Evolutionary conservation across 2,113 vertebrate species (phyloP), one percentile per base, ranked within the genome.

Genomic region (Alaudala cheleensis): DNA sequence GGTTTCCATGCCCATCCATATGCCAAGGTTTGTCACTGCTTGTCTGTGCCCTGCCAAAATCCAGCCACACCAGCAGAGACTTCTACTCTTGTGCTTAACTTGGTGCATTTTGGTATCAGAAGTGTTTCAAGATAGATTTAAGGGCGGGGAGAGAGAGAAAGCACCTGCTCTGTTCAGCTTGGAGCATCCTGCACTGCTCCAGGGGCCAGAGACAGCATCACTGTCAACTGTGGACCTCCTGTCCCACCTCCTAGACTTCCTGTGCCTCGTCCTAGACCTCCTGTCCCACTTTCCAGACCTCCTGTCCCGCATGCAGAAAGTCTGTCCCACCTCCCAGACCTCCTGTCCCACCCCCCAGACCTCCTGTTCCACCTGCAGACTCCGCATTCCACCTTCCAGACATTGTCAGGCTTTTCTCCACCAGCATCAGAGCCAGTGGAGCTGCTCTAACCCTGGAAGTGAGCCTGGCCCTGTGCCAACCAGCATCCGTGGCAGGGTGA

Each of bases 1-100:
- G 0, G 12, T 26, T 76, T 22, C 71, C 54, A 1, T 5, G 9
- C 5, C 5, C 23, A 31, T 33, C 34, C 15, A 0, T 24, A 18
- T 2, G 3, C 85, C 18, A 14, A 28, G 40, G 49, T 65, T 78
- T 33, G 12, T 23, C n/a, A 7, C 34, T 29, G 31, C n/a, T 72
- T 34, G 71, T 81, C 15, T 20, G 1, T 4, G 21, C 50, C 79
- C 65, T 24, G 69, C 51, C 37, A 69, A 74, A 61, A 33, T 22
- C 6, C 61, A 40, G 42, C 33, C 74, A 14, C 9, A 0, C 34
- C 42, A 49, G 50, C 54, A 39, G 33, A 50, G 14, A 17, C 42
- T 70, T 53, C 73, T 81, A 69, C 42, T 84, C 28, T 28, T 2
- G 0, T 11, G 23, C 58, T 54, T 58, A 66, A 34, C 26, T 40